A percentile compares a stretch with the other conserved stretches of the same genome.
Evolutionary conservation across 2,888 invertebrate species (phyloP).

Genomic region (Megalurothrips usitatus): DNA sequence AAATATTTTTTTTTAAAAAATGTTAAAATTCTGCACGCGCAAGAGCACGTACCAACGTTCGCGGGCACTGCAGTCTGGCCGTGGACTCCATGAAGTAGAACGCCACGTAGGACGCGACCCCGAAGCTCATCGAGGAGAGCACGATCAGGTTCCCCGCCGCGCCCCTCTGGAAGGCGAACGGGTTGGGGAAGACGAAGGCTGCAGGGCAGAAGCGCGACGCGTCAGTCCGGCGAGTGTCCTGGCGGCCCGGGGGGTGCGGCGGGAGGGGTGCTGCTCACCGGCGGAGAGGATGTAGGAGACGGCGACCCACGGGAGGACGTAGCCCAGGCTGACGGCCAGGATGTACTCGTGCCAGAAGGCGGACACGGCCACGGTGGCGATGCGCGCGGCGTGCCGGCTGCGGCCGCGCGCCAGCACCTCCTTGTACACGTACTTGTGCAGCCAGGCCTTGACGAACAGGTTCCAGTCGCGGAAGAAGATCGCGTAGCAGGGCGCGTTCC

Average conservation of each 20-base stretch:
- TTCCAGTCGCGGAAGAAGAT: background rate
- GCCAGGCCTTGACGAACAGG: background rate
- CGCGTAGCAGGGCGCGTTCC: background rate
- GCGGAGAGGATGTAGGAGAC: background rate
- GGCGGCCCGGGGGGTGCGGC: too few relatives aligned
- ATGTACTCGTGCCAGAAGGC: background rate
- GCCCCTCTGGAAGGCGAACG: background rate
- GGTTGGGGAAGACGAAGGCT: background rate
- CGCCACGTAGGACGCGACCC: background rate
- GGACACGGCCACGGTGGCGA: background rate
- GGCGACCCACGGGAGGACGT: background rate
- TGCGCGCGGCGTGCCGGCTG: background rate
- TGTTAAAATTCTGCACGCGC: too few relatives aligned
- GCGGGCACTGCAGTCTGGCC: background rate
- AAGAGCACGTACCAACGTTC: background rate
- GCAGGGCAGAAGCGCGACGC: background rate
- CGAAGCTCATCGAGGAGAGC: background rate
- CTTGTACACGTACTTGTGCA: background rate
- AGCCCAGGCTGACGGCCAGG: background rate
- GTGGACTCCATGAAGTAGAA: background rate
- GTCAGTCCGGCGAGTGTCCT: background rate
- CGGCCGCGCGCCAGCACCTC: background rate
- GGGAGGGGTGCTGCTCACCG: background rate
- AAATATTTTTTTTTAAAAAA: too few relatives aligned
- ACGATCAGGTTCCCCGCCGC: background rate